phyloP scores from a whole-genome alignment of 2,113 vertebrate genomes.

The Sorex fumeus region DNA sequence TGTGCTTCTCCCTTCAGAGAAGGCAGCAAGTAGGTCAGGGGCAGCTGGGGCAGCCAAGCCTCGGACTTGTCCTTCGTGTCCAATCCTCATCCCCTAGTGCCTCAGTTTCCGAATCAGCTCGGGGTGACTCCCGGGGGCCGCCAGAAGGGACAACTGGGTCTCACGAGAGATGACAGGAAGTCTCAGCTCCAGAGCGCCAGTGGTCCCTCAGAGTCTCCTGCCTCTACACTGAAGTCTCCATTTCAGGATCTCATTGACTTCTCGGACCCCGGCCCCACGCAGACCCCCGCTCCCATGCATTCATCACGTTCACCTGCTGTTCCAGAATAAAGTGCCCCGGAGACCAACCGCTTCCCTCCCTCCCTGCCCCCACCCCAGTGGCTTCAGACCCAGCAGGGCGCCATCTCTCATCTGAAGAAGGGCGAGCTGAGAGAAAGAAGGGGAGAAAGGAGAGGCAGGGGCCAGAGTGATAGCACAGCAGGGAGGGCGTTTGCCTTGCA shows the following conservation, averaged over 20 bases:
- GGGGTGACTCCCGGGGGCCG: background rate
- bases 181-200: slow-evolving; percentile 24
- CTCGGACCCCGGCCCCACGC: slow-evolving; percentile 66
- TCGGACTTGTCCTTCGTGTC: too few relatives aligned
- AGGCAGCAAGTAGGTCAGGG: slow-evolving; percentile 76
- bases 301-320: slow-evolving; percentile 61
- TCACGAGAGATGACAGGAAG: slow-evolving; percentile 47
- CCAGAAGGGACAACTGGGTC: slow-evolving; percentile 54
- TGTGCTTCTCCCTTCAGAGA: slow-evolving; percentile 76
- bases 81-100: too few relatives aligned
- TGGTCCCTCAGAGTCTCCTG: slow-evolving; percentile 37
- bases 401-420: slow-evolving; percentile 2
- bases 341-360: too few relatives aligned
- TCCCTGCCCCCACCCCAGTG: background rate
- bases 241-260: slow-evolving; percentile 72
- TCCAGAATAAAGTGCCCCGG: background rate
- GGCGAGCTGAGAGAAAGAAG: background rate
- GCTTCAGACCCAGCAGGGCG: slow-evolving; percentile 62
- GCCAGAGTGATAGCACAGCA: too few relatives aligned
- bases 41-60: slow-evolving; percentile 67
- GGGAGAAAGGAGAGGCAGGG: too few relatives aligned
- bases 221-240: slow-evolving; percentile 59
- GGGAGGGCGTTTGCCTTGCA: too few relatives aligned
- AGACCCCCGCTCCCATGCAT: background rate
- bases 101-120: slow-evolving; percentile 24